Percentiles rank a stretch among this genome's conserved stretches.
These are phyloP conservation scores for Platysteira castanea DNA, from an alignment of 2,113 vertebrate species.

Conservation along the genomic window DNA sequence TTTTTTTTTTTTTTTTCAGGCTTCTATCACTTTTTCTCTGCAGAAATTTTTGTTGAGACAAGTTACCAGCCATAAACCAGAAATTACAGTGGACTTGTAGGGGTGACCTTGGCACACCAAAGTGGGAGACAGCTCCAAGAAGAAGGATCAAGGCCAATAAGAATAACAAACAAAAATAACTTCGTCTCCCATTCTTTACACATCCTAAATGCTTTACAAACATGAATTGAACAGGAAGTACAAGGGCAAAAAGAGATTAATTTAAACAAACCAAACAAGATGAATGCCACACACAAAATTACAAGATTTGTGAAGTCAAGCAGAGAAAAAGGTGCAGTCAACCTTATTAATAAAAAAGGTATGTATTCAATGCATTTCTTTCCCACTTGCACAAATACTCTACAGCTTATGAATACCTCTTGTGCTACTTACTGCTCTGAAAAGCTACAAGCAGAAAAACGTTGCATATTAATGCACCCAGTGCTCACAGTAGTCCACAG, in stretches of 20 bases:
- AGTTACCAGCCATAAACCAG: neutral
- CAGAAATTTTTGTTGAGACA: neutral
- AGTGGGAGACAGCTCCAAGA: neutral
- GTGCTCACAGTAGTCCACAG: neutral
- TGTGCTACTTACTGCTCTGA: neutral
- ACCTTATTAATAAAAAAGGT: neutral
- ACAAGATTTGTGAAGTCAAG: constrained; percentile 14
- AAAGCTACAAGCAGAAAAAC: neutral
- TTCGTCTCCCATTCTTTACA: neutral
- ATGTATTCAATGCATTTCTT: constrained; percentile 16
- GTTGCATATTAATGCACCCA: neutral
- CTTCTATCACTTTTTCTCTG: neutral
- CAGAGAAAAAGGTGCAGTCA: neutral
- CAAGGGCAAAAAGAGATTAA: constrained; percentile 33
- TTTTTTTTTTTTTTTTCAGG: neutral
- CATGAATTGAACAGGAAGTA: neutral
- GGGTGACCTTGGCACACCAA: neutral
- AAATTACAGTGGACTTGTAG: neutral
- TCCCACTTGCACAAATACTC: neutral
- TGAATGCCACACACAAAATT: neutral
- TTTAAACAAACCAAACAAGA: constrained; percentile 19
- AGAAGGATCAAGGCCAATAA: neutral
- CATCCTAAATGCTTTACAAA: constrained; percentile 37
- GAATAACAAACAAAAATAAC: constrained; percentile 17
- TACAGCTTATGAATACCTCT: neutral